These are phyloP conservation scores for Patiria pectinifera DNA, from an alignment of 53 echinoderm and acorn worm genomes.

Conservation along the genomic window DNA sequence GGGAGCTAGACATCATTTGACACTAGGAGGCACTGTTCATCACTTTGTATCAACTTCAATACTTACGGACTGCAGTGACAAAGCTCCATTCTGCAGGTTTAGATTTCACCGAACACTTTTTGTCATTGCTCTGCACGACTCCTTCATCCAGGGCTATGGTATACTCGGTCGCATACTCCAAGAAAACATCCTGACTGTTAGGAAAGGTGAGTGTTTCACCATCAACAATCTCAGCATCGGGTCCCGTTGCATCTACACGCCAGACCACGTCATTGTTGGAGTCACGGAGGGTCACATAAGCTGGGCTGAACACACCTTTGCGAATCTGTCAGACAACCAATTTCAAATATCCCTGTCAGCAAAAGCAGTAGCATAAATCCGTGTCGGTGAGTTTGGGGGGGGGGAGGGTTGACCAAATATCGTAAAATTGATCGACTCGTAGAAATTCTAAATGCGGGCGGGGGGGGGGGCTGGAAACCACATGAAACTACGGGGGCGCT, in stretches of 20 bases:
- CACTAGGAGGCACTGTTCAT: not conserved
- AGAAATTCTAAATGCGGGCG: no score
- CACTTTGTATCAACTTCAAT: not conserved
- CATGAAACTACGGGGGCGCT: no score
- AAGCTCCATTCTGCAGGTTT: slow-evolving; percentile 21
- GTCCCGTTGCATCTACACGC: slow-evolving; percentile 21
- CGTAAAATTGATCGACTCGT: no score
- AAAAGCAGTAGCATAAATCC: not conserved
- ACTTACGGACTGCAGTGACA: not conserved
- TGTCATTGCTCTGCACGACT: slow-evolving; percentile 31
- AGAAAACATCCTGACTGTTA: not conserved
- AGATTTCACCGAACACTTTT: slow-evolving; percentile 15
- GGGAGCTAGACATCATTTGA: not conserved
- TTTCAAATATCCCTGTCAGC: not conserved
- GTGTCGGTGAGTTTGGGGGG: no score
- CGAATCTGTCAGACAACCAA: not conserved
- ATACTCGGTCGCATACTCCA: not conserved
- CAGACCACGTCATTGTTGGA: slow-evolving; percentile 4
- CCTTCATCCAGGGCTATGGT: slow-evolving; percentile 30
- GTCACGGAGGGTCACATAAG: slow-evolving; percentile 10
- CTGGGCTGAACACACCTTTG: slow-evolving; percentile 17
- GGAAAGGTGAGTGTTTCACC: slow-evolving; percentile 3
- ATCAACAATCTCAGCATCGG: slow-evolving; percentile 1
- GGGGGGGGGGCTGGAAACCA: no score
- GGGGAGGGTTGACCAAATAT: no score